These are phyloP conservation scores for Diarsia brunnea DNA, from an alignment of 2,888 invertebrate genomes.

Conservation along the genomic window DNA sequence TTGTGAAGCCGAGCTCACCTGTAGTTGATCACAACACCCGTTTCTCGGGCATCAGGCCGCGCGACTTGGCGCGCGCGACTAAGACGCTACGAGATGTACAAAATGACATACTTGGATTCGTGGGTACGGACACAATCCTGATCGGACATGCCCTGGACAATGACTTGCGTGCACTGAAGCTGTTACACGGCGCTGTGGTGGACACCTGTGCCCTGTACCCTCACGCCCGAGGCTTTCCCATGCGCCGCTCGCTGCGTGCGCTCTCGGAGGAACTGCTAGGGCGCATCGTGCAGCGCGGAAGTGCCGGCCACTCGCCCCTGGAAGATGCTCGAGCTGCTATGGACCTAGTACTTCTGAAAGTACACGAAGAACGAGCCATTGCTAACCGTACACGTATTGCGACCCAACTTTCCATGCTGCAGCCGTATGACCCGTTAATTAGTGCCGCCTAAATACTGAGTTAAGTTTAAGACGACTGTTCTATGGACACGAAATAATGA, in stretches of 20 bases:
- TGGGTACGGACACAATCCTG: conserved; percentile 96
- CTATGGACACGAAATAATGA: conserved; percentile 81
- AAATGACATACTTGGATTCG: conserved; percentile 95
- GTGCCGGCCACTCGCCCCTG: conserved; percentile 96
- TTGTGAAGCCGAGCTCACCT: conserved; percentile 95
- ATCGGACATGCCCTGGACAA: conserved; percentile 99
- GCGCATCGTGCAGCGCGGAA: conserved; percentile 94
- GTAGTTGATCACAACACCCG: conserved; percentile 98
- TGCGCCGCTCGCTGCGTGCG: conserved; percentile 95
- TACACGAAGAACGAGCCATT: conserved; percentile 84
- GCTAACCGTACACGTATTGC: conserved; percentile 70
- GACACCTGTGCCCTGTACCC: conserved; percentile 98
- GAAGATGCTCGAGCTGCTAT: conserved; percentile 98
- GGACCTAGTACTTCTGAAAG: conserved; percentile 96
- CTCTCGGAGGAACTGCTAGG: conserved; percentile 94
- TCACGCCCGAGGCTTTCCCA: conserved; percentile 95
- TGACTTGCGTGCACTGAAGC: conserved; percentile 96
- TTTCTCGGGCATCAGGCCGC: conserved; percentile 96
- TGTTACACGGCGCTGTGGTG: conserved; percentile 95
- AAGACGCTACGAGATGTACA: conserved; percentile 95
- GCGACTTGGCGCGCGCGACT: conserved; percentile 90
- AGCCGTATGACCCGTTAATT: conserved; percentile 87
- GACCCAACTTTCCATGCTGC: conserved; percentile 79
- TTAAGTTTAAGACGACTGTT: conserved; percentile 80
- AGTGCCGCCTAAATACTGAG: conserved; percentile 84